Conservation (phyloP, 2,797 vertebrate species). For the Pseudomugil tenellus region DNA sequence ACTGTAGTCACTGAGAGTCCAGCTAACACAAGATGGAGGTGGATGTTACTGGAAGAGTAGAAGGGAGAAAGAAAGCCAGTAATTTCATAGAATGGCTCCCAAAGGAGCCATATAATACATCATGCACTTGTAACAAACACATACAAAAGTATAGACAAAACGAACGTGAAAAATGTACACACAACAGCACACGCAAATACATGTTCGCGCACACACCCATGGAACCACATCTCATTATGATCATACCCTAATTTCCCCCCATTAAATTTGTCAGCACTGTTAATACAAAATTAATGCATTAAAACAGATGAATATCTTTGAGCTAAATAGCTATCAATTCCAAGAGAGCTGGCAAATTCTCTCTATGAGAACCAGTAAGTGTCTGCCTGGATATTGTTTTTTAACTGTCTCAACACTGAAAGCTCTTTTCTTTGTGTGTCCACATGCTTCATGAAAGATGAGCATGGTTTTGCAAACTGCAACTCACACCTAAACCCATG, state of each 20-base stretch:
- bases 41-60: constrained; percentile 78
- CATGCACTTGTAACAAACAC: constrained; percentile 60
- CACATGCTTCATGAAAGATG: constrained; percentile 15
- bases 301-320: constrained; percentile 83
- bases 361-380: constrained; percentile 76
- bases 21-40: constrained; percentile 75
- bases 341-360: constrained; percentile 81
- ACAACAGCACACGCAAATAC: constrained; percentile 32
- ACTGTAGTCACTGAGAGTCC: constrained; percentile 77
- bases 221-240: constrained; percentile 69
- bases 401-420: constrained; percentile 80
- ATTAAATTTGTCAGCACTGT: constrained; percentile 83
- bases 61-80: constrained; percentile 76
- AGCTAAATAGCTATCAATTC: constrained; percentile 87
- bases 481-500: constrained; percentile 50
- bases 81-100: constrained; percentile 79
- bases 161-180: constrained; percentile 49
- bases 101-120: constrained; percentile 67
- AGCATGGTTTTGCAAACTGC: constrained; percentile 36
- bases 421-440: constrained; percentile 45
- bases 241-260: constrained; percentile 79
- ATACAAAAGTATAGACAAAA: constrained; percentile 60
- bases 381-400: constrained; percentile 83
- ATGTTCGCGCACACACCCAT: constrained; percentile 17
- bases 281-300: constrained; percentile 87